A percentile compares a stretch with the other conserved stretches of the same genome.
phyloP scores from a whole-genome alignment of 2,113 vertebrate species.

The Bubalus kerabau region DNA sequence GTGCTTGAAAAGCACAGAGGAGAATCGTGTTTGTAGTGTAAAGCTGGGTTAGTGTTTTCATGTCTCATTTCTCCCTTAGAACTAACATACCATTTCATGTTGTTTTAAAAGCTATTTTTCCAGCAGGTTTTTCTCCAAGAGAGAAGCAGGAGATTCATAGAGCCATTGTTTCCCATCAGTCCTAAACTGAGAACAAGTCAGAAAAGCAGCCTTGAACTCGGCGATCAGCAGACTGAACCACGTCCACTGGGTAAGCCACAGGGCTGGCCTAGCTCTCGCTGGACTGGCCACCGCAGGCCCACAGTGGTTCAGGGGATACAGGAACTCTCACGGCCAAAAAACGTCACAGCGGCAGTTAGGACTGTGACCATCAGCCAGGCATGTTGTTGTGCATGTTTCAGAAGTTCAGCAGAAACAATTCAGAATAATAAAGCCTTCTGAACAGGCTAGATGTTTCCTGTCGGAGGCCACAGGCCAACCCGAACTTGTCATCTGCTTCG shows the following conservation, averaged over 20 bases:
- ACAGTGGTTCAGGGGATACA: accelerated
- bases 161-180: neutral
- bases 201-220: neutral
- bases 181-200: neutral
- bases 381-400: neutral
- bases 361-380: neutral
- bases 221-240: accelerated
- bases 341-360: neutral
- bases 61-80: neutral
- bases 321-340: neutral
- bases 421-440: neutral
- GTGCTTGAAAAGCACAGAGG: neutral
- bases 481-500: neutral
- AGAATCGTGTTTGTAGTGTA: neutral
- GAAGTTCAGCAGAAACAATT: neutral
- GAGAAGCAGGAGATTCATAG: neutral
- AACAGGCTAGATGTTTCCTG: neutral
- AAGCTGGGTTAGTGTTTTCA: neutral
- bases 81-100: neutral
- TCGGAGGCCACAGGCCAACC: neutral
- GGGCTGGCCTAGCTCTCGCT: neutral
- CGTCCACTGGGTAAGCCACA: accelerated
- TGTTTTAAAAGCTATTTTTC: neutral
- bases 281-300: neutral
- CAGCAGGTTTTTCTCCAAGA: neutral